A percentile compares a stretch with the other conserved stretches of the same genome.
phyloP scores from a whole-genome alignment of 2,888 invertebrate species.

The Erebia palarica region DNA sequence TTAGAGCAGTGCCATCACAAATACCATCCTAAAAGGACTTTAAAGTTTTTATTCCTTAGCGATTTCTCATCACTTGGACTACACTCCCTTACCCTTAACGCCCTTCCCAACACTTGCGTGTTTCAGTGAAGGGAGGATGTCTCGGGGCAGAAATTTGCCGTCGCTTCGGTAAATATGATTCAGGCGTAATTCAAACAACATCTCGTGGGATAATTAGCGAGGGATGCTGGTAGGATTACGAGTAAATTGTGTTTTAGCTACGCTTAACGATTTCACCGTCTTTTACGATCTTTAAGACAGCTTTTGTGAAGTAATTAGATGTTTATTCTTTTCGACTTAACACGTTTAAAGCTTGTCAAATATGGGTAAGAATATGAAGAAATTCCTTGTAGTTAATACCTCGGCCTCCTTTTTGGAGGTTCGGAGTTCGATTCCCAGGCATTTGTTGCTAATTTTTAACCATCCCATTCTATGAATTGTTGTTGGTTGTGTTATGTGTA shows the following conservation, averaged over 20 bases:
- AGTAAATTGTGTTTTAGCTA: conserved; percentile 23
- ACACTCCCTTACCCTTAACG: conserved; percentile 9
- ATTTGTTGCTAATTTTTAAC: no score
- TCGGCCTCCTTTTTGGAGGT: no score
- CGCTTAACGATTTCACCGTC: background rate
- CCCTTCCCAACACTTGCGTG: conserved; percentile 35
- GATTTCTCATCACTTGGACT: conserved; percentile 30
- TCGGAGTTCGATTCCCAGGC: no score
- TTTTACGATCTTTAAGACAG: conserved; percentile 7
- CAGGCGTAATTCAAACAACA: conserved; percentile 28
- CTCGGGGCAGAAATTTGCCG: conserved; percentile 37
- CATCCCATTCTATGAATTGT: no score
- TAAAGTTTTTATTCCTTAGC: background rate
- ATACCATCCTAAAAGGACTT: background rate
- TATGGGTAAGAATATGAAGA: background rate
- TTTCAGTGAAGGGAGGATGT: conserved; percentile 38
- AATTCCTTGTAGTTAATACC: background rate
- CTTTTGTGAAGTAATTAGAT: background rate
- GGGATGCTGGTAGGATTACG: conserved; percentile 8
- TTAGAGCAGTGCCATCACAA: conserved; percentile 33
- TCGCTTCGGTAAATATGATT: conserved; percentile 41
- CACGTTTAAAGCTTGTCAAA: background rate
- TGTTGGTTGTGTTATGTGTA: no score
- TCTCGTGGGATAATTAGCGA: conserved; percentile 43
- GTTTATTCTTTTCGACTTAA: background rate